Percentiles rank a stretch among this genome's conserved stretches.
These are phyloP conservation scores for Drosophila triauraria DNA, from an alignment of 1,140 invertebrate species.

Conservation along the genomic window DNA sequence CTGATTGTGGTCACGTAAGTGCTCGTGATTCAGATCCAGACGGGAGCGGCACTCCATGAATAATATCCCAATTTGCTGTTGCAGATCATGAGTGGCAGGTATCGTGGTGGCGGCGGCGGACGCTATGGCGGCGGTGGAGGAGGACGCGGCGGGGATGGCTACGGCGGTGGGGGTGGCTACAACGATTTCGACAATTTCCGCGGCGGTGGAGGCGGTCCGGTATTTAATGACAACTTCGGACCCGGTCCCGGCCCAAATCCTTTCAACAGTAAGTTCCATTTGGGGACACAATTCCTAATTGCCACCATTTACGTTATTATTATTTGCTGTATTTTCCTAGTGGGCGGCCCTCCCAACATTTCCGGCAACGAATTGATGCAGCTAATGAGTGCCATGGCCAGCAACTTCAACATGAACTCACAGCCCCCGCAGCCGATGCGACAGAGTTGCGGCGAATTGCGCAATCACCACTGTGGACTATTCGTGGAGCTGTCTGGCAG, in stretches of 20 bases:
- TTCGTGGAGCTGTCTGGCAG: conserved; percentile 84
- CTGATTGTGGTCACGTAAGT: conserved; percentile 79
- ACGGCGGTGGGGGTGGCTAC: conserved; percentile 62
- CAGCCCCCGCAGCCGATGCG: conserved; percentile 76
- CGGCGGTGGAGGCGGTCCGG: conserved; percentile 50
- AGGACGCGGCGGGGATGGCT: conserved; percentile 50
- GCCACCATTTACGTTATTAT: conserved; percentile 1
- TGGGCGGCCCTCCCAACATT: conserved; percentile 65
- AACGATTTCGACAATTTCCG: conserved; percentile 71
- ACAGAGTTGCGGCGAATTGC: conserved; percentile 84
- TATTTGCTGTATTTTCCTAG: conserved; percentile 23
- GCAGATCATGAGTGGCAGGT: conserved; percentile 79
- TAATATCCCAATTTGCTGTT: neutral
- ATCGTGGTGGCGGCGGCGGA: conserved; percentile 67
- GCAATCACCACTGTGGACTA: conserved; percentile 76
- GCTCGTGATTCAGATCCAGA: conserved; percentile 20
- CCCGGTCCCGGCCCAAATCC: conserved; percentile 65
- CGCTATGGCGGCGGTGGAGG: conserved; percentile 45
- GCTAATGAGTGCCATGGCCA: conserved; percentile 79
- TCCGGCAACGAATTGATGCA: conserved; percentile 79
- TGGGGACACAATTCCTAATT: neutral
- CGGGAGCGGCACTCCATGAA: neutral
- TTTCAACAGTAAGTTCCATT: conserved; percentile 68
- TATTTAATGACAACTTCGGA: conserved; percentile 71
- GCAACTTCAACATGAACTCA: conserved; percentile 81